Evolutionary conservation across 2,888 invertebrate genomes (phyloP), one percentile per base, ranked within the genome.

Genomic region (Thyatira batis): DNA sequence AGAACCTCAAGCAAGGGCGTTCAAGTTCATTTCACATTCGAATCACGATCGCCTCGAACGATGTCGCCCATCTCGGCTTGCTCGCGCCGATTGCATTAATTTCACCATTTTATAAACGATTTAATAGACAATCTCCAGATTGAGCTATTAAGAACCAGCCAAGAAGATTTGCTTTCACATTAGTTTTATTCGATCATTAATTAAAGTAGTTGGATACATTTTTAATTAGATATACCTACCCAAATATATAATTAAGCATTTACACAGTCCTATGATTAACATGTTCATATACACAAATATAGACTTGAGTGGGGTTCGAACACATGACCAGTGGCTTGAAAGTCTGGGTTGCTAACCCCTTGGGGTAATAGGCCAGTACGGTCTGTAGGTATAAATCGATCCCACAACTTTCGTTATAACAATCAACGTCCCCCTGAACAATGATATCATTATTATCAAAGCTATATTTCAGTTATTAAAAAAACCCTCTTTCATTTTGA

Each of bases 101-200:
- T 90, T 87, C 81, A 81, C 87, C 87, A 85, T 89, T 90, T 90
- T 88, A 87, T 87, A 87, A 90, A 85, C 88, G 87, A 87, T 89
- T 89, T 90, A 88, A 89, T 87, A 84, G 85, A 86, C 85, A 85
- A 85, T 87, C 80, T 84, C 71, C 76, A 82, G 80, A 85, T 87
- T 86, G 69, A 65, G 76, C 77, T 81, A 80, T 84, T 84, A 73
- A 64, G 64, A 77, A 80, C 73, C 70, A 65, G 71, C 63, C 62
- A 69, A 73, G 73, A 63, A 44, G 43, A 11, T n/a, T 30, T 30
- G 3, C 10, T 30, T n/a, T 30, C 3, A 30, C n/a, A 3, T 33
- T 9, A 11, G 13, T 33, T 33, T 33, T 13, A 11, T 30, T n/a
- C n/a, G 11, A 2, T 2, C 11, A 11, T 1, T n/a, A 30, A 13